Conservation (phyloP, 2,888 invertebrate species). For the Leucoptera coffeella region DNA sequence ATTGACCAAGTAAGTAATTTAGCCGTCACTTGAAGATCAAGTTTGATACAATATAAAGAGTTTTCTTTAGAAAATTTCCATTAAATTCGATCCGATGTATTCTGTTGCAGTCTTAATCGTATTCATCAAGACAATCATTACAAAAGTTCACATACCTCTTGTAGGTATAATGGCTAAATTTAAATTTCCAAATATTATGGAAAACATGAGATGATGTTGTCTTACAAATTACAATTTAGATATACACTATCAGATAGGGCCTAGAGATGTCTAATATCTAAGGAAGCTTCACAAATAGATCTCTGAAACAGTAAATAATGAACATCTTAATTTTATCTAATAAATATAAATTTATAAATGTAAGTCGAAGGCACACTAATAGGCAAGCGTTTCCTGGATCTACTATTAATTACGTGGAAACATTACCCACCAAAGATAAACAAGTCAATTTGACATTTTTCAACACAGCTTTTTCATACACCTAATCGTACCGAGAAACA, state of each 20-base stretch:
- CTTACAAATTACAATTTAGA: background rate
- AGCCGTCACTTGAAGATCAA: conserved; percentile 11
- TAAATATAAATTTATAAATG: conserved; percentile 37
- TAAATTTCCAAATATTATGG: conserved; percentile 33
- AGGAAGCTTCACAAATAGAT: conserved; percentile 45
- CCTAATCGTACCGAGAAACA: conserved; percentile 16
- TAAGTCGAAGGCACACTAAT: conserved; percentile 51
- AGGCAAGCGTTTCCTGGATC: conserved; percentile 52
- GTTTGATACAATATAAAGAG: no score
- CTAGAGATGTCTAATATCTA: conserved; percentile 15
- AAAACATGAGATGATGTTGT: conserved; percentile 45
- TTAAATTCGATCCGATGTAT: conserved; percentile 50
- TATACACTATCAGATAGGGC: no score
- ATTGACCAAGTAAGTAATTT: conserved; percentile 38
- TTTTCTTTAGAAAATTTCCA: conserved; percentile 50
- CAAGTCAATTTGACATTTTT: no score
- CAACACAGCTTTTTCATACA: no score
- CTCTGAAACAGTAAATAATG: conserved; percentile 45
- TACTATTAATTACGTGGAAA: conserved; percentile 26
- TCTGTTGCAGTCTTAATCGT: conserved; percentile 44
- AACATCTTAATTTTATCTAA: conserved; percentile 38
- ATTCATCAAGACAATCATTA: conserved; percentile 39
- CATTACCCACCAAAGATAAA: no score
- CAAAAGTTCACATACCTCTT: background rate
- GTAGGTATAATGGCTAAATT: conserved; percentile 31